Base-by-base conservation (phyloP, 2,113 vertebrate genomes). In the Platycercus adscitus region DNA sequence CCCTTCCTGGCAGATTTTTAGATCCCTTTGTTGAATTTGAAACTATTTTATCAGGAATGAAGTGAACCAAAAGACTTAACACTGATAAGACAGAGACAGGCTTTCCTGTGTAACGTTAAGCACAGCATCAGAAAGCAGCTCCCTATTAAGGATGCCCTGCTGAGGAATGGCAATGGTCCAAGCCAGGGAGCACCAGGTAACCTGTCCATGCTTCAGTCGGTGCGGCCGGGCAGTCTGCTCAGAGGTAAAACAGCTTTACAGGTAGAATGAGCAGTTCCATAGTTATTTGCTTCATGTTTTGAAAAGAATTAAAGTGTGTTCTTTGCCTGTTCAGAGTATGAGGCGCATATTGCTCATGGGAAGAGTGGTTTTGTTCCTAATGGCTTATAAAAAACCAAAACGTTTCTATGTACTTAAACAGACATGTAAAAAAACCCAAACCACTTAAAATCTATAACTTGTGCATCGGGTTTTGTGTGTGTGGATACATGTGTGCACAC, bases 401-500 rank as follows among this genome's bases (percentile, higher is more conserved):
- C 15, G 61, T 56, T 95, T 83, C 75, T 61, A 46, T 29, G 86
- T 88, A 91, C 69, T 95, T 91, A 95, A 98, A 95, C 9, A 95
- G 93, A 93, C 69, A 29, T 24, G 64, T 94, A 78, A 96, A 97
- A 58, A 89, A 85, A 83, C 18, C 17, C 77, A 95, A 96, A 95
- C 68, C 72, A 77, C 90, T 95, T 94, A 88, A 96, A 95, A 90
- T 91, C 95, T 96, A 11, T 76, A 91, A 90, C 82, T 97, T 98
- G 98, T 98, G 97, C 97, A 97, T 97, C 83, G 53, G 55, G 86
- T 93, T 95, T 60, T 43, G 91, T 20, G 86, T 81, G 76, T 94
- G 76, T 98, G 89, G 92, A 82, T 93, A 50, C 66, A 82, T 80
- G 84, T 95, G 96, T 95, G 72, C 28, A 23, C 85, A 17, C 95